Conservation (phyloP, 2,113 vertebrate species). For the Macroglossus sobrinus region DNA sequence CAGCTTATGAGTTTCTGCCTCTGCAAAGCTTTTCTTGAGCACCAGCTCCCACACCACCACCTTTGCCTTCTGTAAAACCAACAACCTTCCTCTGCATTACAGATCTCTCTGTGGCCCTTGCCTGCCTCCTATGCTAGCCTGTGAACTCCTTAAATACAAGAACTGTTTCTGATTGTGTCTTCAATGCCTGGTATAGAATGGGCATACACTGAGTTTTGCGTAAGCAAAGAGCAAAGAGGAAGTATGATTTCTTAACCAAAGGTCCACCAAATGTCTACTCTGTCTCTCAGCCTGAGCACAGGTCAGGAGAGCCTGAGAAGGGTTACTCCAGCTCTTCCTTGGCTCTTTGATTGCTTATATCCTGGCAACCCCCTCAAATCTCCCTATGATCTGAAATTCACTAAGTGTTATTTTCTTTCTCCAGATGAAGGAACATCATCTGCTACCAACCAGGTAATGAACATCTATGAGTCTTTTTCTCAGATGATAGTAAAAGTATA, state of each 20-base stretch:
- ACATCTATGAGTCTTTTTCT: not conserved
- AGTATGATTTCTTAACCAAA: not conserved
- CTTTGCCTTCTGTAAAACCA: not conserved
- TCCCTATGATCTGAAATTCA: slow-evolving; percentile 8
- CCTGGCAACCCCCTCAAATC: not conserved
- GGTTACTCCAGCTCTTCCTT: not conserved
- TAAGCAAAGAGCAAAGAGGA: not conserved
- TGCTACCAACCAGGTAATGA: slow-evolving; percentile 61
- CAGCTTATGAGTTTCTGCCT: not conserved
- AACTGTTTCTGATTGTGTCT: not conserved
- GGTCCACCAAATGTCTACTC: not conserved
- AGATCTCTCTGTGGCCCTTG: not conserved
- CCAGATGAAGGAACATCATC: slow-evolving; percentile 47
- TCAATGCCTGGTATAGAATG: not conserved
- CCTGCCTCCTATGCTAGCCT: not conserved
- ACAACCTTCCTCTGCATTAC: not conserved
- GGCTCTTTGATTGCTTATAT: not conserved
- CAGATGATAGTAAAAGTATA: not conserved
- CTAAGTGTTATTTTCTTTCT: slow-evolving; percentile 48
- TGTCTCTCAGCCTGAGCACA: not conserved
- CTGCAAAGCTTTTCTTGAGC: not conserved
- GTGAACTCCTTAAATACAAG: not conserved
- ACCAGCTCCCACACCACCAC: not conserved
- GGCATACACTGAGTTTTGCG: not conserved
- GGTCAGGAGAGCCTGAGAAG: not conserved